phyloP scores from a whole-genome alignment of 1,140 invertebrate species.

The Apis dorsata region DNA sequence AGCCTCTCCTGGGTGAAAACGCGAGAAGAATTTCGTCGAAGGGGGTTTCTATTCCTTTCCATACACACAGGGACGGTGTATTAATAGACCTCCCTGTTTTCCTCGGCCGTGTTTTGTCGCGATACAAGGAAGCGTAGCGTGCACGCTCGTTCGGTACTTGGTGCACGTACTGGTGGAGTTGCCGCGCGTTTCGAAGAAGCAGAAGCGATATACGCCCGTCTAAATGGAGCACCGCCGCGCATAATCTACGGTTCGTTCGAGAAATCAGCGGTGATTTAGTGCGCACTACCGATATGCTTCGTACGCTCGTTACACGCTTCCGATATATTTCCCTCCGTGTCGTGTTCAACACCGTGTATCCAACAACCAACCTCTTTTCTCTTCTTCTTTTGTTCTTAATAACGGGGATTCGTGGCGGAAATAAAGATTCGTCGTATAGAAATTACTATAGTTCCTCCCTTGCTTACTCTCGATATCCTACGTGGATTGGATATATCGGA shows the following conservation, averaged over 20 bases:
- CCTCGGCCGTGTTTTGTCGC: background rate
- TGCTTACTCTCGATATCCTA: no score
- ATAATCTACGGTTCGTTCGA: constrained; percentile 18
- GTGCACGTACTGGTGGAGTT: background rate
- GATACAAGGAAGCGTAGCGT: constrained; percentile 1
- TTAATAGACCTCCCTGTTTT: constrained; percentile 1
- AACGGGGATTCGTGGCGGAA: background rate
- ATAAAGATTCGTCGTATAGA: no score
- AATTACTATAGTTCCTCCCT: no score
- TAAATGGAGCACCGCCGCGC: constrained; percentile 26
- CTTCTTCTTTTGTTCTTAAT: background rate
- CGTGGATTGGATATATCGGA: background rate
- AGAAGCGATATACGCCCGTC: background rate
- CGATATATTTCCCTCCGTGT: background rate
- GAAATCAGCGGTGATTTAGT: constrained; percentile 26
- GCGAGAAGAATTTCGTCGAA: no score
- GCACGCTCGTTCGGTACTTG: background rate
- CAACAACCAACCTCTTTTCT: background rate
- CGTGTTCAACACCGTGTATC: background rate
- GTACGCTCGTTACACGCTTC: constrained; percentile 1
- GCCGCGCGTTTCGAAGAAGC: constrained; percentile 8
- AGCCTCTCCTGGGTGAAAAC: no score
- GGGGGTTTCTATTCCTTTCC: no score
- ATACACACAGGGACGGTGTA: background rate
- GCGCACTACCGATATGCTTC: background rate